Evolutionary conservation across 2,888 invertebrate species (phyloP), one percentile per base, ranked within the genome.

Genomic region (Leucozona laternaria): DNA sequence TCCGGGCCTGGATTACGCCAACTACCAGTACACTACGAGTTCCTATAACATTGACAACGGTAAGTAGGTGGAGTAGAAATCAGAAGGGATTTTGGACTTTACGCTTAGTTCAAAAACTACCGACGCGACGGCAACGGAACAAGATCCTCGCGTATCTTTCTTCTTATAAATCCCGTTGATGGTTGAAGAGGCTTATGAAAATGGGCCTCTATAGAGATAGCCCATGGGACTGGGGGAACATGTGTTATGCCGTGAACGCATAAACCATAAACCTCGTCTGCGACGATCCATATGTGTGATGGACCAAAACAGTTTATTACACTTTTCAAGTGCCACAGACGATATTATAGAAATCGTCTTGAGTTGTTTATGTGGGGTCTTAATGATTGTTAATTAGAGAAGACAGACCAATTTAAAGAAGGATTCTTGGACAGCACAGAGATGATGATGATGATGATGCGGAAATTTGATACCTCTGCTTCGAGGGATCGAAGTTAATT

Each of bases 31-130:
- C 89, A 89, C 87, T 88, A 88, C 89, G 22, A 88, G 88, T 75
- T 88, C 90, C 79, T 91, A 91, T 64, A 89, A 88, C 83, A 89
- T 92, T 89, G 92, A 92, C 88, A 91, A 90, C 88, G 92, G 92
- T 92, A 91, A 92, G 92, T 91, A 88, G 71, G 60, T 55, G 72
- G 60, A 58, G 72, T 34, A 58, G 53, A 55, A 70, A 37, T 75
- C 17, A 28, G 70, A 48, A 55, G 76, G 66, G 28, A 11, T 53
- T 64, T 40, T 43, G 11, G 45, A 28, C 62, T 34, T 62, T 10
- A 17, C 10, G 5, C n/a, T n/a, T n/a, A 58, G 68, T 80, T 80
- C 64, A 70, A 77, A 86, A 43, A 81, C 28, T 17, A 55, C 77
- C 55, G 77, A 77, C 80, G 55, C 25, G 31, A 31, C 22, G 28